Evolutionary conservation across 2,113 vertebrate species (phyloP), one percentile per base, ranked within the genome.

Genomic region (Speoplatyrhinus poulsoni): DNA sequence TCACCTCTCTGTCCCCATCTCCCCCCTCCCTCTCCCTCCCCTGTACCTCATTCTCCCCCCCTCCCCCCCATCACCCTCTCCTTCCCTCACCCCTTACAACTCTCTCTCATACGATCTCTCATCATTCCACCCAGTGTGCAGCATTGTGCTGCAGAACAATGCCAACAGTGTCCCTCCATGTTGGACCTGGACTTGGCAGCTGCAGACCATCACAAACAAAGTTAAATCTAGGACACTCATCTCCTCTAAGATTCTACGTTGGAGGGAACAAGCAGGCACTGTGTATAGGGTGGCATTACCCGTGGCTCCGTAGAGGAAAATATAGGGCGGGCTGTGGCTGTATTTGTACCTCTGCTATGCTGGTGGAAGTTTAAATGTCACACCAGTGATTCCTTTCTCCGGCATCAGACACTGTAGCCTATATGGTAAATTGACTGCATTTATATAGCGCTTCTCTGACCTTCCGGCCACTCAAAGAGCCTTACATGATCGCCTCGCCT

Each of bases 111-210:
- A 46, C 7, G 57, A 56, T n/a, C 54, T 70, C 13, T 53, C 1
- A 71, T 54, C 2, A 46, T 70, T 76, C 32, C 15, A 75, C 62
- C 53, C 79, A 60, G 9, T 33, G 26, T 26, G 26, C 26, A 26
- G 26, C 26, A 15, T 49, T 73, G 60, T 75, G 57, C 1, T 6
- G 63, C 19, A 65, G 32, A 26, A 41, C n/a, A 2, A 32, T 26
- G 26, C 26, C 26, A 26, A 26, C 26, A 26, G 26, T 26, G 33
- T 12, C 26, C 33, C 4, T 56, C 26, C 32, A 5, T 49, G 48
- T 65, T 62, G 69, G 26, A 65, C 17, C 12, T n/a, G 75, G 58
- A 68, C 58, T 54, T 9, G 9, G 32, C 47, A 53, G 12, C 50
- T 52, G 19, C 17, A 46, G 59, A 12, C 16, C 19, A 59, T 12